These are phyloP conservation scores for Anoncus sp. DNA, from an alignment of 2,888 invertebrate genomes.

Conservation along the genomic window DNA sequence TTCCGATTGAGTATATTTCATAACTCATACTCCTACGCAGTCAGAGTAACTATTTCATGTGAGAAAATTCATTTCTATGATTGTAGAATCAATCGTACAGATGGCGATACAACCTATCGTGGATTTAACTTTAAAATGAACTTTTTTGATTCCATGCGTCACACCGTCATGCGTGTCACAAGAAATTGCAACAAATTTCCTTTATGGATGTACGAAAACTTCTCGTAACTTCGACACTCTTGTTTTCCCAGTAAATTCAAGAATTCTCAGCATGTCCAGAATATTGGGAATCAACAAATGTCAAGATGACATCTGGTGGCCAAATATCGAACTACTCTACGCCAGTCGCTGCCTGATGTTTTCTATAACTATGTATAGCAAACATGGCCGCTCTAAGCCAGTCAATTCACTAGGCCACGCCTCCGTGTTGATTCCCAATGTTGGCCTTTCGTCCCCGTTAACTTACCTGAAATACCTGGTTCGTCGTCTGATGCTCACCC, in stretches of 20 bases:
- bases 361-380: no score
- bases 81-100: not conserved
- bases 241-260: not conserved
- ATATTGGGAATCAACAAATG: no score
- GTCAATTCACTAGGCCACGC: no score
- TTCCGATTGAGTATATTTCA: not conserved
- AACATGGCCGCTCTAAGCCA: no score
- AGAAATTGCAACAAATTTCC: not conserved
- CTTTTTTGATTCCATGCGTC: no score
- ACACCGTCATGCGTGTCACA: not conserved
- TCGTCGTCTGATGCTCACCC: constrained; percentile 15
- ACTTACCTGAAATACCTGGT: not conserved
- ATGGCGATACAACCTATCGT: not conserved
- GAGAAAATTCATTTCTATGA: not conserved
- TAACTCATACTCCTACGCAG: not conserved
- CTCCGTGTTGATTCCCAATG: no score
- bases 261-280: not conserved
- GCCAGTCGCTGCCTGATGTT: no score
- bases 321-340: no score
- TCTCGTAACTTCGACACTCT: constrained; percentile 2
- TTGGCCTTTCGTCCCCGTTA: not conserved
- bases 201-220: not conserved
- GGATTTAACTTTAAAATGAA: not conserved
- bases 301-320: no score
- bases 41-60: not conserved